Conservation (phyloP, 2,113 vertebrate genomes). For the Bolborhynchus lineola region DNA sequence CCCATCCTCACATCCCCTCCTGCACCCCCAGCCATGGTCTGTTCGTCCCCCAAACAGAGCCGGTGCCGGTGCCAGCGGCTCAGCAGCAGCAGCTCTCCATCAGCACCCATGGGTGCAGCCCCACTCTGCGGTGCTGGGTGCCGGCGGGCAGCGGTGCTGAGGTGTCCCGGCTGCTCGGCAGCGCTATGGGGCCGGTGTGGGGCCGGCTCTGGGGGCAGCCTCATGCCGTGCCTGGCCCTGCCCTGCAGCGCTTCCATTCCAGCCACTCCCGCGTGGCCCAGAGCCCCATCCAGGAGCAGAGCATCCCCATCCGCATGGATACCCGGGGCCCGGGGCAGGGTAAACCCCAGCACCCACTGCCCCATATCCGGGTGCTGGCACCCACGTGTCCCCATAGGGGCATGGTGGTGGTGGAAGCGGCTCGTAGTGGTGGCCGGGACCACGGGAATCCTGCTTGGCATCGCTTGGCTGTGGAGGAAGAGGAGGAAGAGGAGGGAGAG, state of each 20-base stretch:
- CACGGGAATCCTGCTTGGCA: rapidly evolving
- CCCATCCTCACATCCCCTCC: too few relatives aligned
- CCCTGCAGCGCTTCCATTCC: background rate
- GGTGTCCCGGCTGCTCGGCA: background rate
- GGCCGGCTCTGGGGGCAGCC: background rate
- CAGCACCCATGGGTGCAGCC: background rate
- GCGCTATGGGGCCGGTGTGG: rapidly evolving
- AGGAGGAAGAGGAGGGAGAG: background rate
- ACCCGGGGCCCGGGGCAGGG: background rate
- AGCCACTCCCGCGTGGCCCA: background rate
- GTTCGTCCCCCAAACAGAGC: background rate
- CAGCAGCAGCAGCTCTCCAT: background rate
- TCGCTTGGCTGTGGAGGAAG: background rate
- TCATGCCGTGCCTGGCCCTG: background rate
- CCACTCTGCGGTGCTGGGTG: background rate
- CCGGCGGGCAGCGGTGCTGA: background rate
- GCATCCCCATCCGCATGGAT: background rate
- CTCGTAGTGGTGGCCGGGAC: background rate
- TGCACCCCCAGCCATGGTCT: too few relatives aligned
- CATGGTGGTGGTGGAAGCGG: background rate
- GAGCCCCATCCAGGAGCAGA: background rate
- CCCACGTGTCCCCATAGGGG: background rate
- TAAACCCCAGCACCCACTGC: rapidly evolving
- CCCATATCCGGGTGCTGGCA: background rate
- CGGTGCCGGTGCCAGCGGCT: rapidly evolving